Evolutionary conservation across 2,888 invertebrate genomes (phyloP), one percentile per base, ranked within the genome.

Genomic region (Aproaerema taeniolella): DNA sequence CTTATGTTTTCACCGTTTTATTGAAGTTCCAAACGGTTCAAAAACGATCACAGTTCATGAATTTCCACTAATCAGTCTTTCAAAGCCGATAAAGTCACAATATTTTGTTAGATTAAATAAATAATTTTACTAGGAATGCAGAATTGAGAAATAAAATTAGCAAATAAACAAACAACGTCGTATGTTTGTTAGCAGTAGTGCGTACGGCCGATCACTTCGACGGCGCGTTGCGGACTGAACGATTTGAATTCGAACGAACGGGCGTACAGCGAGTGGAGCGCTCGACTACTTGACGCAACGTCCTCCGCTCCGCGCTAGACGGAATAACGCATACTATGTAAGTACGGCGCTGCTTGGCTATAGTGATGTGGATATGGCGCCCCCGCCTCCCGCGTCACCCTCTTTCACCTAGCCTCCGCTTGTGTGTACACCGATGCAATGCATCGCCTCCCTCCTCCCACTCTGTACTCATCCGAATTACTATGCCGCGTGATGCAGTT

Each of bases 31-130:
- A 72, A 75, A 78, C 68, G 65, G 69, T 66, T 55, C 56, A 69
- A 78, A 76, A 67, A 73, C 73, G 52, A 67, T 70, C 76, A 78
- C 75, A 76, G 77, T 75, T 74, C 78, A 80, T 77, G 50, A 67
- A 81, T 59, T 45, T 75, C 61, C 43, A 38, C 57, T 58, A 43
- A 47, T 49, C 46, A 43, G 46, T 50, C 52, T 50, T 52, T 49
- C 31, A 42, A 49, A 47, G 41, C 50, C 48, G 42, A 50, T 49
- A 44, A 39, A 55, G 52, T 46, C 55, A 60, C 54, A 53, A 42
- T 47, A 35, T 49, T 43, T 45, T 45, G 41, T 42, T 33, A 50
- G 35, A 46, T 16, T 16, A 29, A 28, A n/a, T 5, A 38, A 34
- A 52, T 49, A 50, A 58, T 53, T 57, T 55, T 55, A 50, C 55